A percentile compares a stretch with the other conserved stretches of the same genome.
Conservation (phyloP, 2,797 vertebrate genomes). For the Xenops minutus region DNA sequence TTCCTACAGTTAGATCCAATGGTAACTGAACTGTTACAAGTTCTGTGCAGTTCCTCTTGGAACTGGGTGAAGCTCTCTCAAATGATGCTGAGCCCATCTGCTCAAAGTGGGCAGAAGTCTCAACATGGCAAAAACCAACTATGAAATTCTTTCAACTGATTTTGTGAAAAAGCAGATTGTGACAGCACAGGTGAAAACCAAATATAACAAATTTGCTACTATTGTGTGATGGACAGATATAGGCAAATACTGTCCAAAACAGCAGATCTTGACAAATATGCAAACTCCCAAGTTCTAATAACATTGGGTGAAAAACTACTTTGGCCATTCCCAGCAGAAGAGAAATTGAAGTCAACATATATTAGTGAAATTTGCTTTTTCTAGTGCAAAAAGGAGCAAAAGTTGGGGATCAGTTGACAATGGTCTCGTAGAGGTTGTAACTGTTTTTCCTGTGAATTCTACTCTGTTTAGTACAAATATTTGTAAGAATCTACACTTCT, state of each 20-base stretch:
- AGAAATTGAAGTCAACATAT: not conserved
- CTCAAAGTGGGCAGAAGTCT: not conserved
- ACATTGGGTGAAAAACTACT: not conserved
- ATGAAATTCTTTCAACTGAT: not conserved
- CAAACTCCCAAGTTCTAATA: not conserved
- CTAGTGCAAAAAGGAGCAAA: not conserved
- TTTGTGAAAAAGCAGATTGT: not conserved
- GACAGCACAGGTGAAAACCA: not conserved
- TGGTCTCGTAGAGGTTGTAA: not conserved
- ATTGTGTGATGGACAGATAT: rapidly evolving
- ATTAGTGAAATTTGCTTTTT: not conserved
- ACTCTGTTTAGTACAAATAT: not conserved
- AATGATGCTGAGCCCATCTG: not conserved
- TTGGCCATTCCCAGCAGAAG: not conserved
- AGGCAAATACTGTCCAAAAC: not conserved
- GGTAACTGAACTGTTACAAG: not conserved
- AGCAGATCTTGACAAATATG: not conserved
- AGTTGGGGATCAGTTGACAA: not conserved
- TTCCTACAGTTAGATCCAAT: not conserved
- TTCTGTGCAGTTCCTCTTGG: not conserved
- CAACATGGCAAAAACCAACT: not conserved
- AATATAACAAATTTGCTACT: not conserved
- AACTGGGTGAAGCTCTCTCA: not conserved
- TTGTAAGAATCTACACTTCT: not conserved
- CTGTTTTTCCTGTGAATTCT: not conserved